Conservation (phyloP, 2,797 vertebrate species). For the Novumbra hubbsi region DNA sequence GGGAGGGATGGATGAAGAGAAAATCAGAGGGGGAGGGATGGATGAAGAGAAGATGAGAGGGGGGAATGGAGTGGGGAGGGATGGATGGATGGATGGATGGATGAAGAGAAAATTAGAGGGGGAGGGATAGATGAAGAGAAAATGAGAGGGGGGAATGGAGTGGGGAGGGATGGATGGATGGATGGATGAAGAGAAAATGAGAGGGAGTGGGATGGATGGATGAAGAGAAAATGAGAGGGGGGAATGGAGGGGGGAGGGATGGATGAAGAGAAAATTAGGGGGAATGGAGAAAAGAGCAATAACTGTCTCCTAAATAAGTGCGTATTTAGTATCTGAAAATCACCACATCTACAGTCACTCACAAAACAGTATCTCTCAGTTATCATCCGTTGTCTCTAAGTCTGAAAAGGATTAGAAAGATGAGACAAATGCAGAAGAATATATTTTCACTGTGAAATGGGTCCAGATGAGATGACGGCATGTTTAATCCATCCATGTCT, state of each 20-base stretch:
- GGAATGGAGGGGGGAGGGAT: conserved; percentile 1
- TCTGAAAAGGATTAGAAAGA: neutral
- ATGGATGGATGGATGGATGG: no score
- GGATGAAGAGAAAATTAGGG: conserved; percentile 3
- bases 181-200: conserved; percentile 16
- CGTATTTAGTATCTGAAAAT: no score
- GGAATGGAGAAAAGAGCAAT: neutral
- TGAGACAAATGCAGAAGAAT: neutral
- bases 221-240: neutral
- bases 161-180: no score
- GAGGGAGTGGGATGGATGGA: neutral
- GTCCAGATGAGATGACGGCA: neutral
- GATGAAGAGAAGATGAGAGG: no score
- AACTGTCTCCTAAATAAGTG: neutral
- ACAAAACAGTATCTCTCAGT: no score
- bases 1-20: neutral
- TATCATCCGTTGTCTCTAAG: neutral
- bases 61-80: no score
- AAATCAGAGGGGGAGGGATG: neutral
- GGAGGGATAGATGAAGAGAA: no score
- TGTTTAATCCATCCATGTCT: neutral
- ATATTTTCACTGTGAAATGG: neutral
- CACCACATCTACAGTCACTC: no score
- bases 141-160: no score
- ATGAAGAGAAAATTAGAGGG: no score